phyloP scores from a whole-genome alignment of 2,888 invertebrate species.

The Microctonus aethiopoides region DNA sequence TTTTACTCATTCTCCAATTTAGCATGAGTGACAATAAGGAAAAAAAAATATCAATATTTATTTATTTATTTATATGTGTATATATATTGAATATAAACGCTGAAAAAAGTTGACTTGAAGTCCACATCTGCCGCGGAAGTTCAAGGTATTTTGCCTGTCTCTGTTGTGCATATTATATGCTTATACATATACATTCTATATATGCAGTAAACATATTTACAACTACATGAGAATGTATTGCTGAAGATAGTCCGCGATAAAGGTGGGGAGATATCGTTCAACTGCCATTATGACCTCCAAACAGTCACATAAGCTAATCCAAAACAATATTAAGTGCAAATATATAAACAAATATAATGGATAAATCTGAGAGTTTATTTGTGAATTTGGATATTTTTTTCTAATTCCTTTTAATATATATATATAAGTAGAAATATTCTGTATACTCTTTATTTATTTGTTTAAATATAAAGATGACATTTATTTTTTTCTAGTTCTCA shows the following conservation, averaged over 20 bases:
- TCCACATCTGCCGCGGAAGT: slow-evolving; percentile 20
- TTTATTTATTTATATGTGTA: too few species aligned
- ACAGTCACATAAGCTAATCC: not conserved
- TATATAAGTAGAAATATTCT: not conserved
- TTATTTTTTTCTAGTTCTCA: not conserved
- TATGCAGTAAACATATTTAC: slow-evolving; percentile 1
- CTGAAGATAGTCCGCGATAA: slow-evolving; percentile 16
- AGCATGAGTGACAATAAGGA: not conserved
- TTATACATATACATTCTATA: not conserved
- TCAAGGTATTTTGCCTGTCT: slow-evolving; percentile 16
- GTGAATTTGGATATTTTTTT: too few species aligned
- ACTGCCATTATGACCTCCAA: slow-evolving; percentile 18
- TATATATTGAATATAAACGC: too few species aligned
- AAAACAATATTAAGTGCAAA: too few species aligned
- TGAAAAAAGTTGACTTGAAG: not conserved
- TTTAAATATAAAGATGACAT: not conserved
- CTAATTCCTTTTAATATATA: too few species aligned
- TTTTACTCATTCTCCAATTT: not conserved
- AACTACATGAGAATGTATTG: slow-evolving; percentile 14
- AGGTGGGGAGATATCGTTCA: slow-evolving; percentile 26
- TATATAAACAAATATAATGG: too few species aligned
- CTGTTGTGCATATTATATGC: not conserved
- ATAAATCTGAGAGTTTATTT: too few species aligned
- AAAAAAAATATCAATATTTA: too few species aligned
- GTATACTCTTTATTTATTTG: not conserved